Conservation (phyloP, 2,888 invertebrate species). For the Parnassius smintheus region DNA sequence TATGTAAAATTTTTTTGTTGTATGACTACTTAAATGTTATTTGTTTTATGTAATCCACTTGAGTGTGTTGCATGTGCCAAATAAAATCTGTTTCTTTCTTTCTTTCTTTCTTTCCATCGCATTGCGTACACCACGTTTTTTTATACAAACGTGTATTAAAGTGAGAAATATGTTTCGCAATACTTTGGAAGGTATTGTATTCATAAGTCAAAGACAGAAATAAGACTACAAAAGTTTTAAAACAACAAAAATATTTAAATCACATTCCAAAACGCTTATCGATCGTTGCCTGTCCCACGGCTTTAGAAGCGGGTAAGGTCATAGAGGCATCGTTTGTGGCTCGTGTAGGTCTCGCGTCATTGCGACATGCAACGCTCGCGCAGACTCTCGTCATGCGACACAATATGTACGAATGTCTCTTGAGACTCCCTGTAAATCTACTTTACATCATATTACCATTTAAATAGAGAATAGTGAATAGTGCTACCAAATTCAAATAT, state of each 20-base stretch:
- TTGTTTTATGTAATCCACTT: too few species aligned
- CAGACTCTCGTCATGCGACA: conserved; percentile 39
- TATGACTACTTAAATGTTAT: too few species aligned
- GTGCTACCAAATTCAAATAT: background rate
- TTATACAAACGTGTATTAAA: background rate
- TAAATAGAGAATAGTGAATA: background rate
- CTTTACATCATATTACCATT: background rate
- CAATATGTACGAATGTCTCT: conserved; percentile 35
- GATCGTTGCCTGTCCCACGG: conserved; percentile 30
- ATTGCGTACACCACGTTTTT: background rate
- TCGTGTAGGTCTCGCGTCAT: conserved; percentile 51
- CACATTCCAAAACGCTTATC: conserved; percentile 28
- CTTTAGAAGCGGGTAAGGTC: conserved; percentile 51
- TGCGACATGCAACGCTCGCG: conserved; percentile 49
- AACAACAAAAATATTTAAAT: conserved; percentile 20
- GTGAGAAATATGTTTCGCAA: conserved; percentile 5
- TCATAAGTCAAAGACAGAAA: conserved; percentile 10
- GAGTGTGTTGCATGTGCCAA: too few species aligned
- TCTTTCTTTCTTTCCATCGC: too few species aligned
- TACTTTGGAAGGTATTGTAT: conserved; percentile 9
- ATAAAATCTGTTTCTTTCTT: too few species aligned
- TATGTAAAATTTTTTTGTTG: too few species aligned
- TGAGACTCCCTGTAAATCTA: conserved; percentile 9
- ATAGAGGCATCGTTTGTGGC: conserved; percentile 64
- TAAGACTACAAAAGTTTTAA: conserved; percentile 10